These are phyloP conservation scores for Leucoma salicis DNA, from an alignment of 2,888 invertebrate species.

Conservation along the genomic window DNA sequence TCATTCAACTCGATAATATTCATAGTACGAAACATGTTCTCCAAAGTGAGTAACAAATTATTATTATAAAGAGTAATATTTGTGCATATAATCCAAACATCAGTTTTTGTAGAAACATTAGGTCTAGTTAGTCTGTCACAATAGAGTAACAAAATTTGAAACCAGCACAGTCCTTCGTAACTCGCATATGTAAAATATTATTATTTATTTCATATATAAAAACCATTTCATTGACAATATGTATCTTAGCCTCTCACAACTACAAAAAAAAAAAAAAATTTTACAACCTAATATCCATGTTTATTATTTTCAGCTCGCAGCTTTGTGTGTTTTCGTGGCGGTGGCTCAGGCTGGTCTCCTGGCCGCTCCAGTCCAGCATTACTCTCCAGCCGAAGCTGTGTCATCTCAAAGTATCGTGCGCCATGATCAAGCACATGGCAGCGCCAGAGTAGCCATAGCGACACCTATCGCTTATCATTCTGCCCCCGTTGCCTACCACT, in stretches of 20 bases:
- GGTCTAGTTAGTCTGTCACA: too few species aligned
- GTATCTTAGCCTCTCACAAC: not conserved
- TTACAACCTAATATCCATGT: not conserved
- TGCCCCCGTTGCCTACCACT: constrained; percentile 15
- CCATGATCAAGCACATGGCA: constrained; percentile 44
- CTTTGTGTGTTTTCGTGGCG: constrained; percentile 11
- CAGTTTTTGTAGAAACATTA: too few species aligned
- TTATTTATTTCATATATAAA: not conserved
- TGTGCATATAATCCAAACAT: too few species aligned
- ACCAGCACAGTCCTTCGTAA: too few species aligned
- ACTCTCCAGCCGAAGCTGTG: constrained; percentile 51
- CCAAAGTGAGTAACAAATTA: constrained; percentile 22
- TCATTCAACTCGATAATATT: constrained; percentile 36
- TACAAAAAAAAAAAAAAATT: not conserved
- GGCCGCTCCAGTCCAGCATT: constrained; percentile 55
- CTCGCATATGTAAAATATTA: too few species aligned
- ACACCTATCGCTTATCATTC: constrained; percentile 24
- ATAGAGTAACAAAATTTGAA: too few species aligned
- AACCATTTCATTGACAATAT: not conserved
- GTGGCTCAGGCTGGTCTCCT: constrained; percentile 16
- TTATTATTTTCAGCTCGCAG: constrained; percentile 36
- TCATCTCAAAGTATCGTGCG: constrained; percentile 60
- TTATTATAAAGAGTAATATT: not conserved
- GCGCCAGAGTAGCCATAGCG: constrained; percentile 5
- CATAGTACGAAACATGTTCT: constrained; percentile 44